Percentiles rank a stretch among this genome's conserved stretches.
Conservation (phyloP, 2,888 invertebrate genomes). For the Rotaria macrura region DNA sequence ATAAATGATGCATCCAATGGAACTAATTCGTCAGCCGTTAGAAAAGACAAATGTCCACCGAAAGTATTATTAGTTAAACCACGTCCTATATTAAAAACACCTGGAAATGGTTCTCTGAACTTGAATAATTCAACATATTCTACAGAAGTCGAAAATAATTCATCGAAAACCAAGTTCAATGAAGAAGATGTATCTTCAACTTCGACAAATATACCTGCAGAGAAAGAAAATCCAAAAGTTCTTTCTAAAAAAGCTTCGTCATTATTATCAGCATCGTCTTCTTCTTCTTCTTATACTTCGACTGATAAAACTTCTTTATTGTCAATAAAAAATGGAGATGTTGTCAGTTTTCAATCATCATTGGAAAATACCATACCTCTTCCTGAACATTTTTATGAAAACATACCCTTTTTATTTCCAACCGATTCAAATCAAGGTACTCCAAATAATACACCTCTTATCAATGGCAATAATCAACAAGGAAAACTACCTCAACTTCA, state of each 20-base stretch:
- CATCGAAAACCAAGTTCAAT: not conserved
- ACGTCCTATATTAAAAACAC: not conserved
- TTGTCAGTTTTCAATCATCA: not conserved
- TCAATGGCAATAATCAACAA: not conserved
- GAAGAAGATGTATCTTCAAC: not conserved
- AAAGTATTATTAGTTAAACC: not conserved
- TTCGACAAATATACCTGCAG: not conserved
- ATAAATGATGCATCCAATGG: not conserved
- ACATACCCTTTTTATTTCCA: not conserved
- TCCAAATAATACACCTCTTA: not conserved
- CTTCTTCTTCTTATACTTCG: too few species aligned
- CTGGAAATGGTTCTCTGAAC: not conserved
- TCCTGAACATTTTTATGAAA: not conserved
- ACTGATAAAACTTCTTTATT: not conserved
- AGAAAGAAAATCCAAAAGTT: not conserved
- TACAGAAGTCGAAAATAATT: not conserved
- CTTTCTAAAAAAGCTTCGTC: not conserved
- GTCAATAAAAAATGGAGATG: not conserved
- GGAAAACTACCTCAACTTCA: not conserved
- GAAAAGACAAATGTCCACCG: not conserved
- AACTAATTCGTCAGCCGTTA: not conserved
- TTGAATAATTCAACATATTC: not conserved
- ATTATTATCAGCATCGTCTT: not conserved
- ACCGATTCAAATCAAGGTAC: not conserved
- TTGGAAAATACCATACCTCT: not conserved